A percentile compares a stretch with the other conserved stretches of the same genome.
These are phyloP conservation scores for Larimichthys polyactis DNA, from an alignment of 2,113 vertebrate genomes.

Conservation along the genomic window DNA sequence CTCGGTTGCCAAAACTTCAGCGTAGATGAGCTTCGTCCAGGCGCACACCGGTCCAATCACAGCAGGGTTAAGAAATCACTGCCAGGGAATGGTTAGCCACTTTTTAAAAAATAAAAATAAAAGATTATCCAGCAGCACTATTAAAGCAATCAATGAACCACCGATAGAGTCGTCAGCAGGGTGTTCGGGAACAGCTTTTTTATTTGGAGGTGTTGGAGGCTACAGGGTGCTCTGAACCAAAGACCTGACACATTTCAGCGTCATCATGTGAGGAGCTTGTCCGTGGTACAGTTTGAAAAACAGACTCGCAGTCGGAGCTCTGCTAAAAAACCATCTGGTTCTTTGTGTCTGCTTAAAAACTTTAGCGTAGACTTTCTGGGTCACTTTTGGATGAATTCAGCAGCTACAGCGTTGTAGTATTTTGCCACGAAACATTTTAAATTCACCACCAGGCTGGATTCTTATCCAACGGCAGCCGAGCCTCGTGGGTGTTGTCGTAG, in stretches of 20 bases:
- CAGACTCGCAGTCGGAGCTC: background rate
- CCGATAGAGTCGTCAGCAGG: conserved; percentile 13
- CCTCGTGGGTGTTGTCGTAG: background rate
- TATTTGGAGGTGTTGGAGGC: conserved; percentile 11
- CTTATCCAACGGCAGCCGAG: background rate
- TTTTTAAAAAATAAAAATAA: background rate
- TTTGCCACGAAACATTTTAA: no score
- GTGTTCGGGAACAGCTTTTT: conserved; percentile 17
- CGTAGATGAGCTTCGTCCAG: background rate
- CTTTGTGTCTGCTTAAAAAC: no score
- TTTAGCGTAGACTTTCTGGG: background rate
- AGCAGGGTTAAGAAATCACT: conserved; percentile 27
- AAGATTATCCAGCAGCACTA: background rate
- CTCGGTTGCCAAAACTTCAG: background rate
- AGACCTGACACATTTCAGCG: conserved; percentile 30
- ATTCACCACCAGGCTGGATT: no score
- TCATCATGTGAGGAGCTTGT: background rate
- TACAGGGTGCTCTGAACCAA: conserved; percentile 53
- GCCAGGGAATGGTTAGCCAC: conserved; percentile 27
- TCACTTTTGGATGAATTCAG: background rate
- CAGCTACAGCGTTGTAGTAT: no score
- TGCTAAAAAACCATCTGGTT: no score
- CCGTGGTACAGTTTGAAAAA: background rate
- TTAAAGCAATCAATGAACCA: background rate
- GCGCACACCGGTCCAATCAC: background rate